Base-by-base conservation (phyloP, 2,797 vertebrate species). In the Tympanoctomys barrerae region DNA sequence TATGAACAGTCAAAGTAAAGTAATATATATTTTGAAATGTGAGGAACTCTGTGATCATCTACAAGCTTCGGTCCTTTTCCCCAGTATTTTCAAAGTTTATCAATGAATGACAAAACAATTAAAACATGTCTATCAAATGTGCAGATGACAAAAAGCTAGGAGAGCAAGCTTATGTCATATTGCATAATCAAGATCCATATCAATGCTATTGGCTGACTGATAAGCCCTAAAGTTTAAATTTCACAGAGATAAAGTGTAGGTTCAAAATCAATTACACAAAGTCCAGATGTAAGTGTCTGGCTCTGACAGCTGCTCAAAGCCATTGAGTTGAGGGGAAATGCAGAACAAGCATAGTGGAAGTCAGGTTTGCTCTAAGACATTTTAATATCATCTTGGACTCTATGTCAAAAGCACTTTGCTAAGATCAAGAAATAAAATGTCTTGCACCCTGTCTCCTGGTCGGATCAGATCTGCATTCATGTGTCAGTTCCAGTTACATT, bases 281-380 rank as follows among this genome's bases (percentile, higher is more conserved):
- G 5, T 80, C 94, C 80, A 77, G 36, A 26, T 78, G 42, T 31
- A 77, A 89, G 59, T 86, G 18, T 66, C 24, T 6, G 66, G 52
- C 26, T 87, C 73, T 90, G 83, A 94, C 77, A 97, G 52, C 77
- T 92, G 31, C 71, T 85, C 86, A 94, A 94, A 71, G 42, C 52
- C 3, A 1, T 90, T 83, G 62, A 64, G 70, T 85, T 78, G 75
- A 94, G 90, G 86, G n/a, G 31, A 80, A 82, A 94, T 90, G 92
- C 54, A 8, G 11, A 71, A 39, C 87, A 64, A 94, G 73, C 24
- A n/a, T 13, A 80, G 5, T 28, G 31, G 68, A 94, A 88, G 46
- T 86, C 87, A 77, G 71, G 61, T 91, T 83, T 59, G n/a, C 54
- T 88, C 24, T 82, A 93, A 94, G 59, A 42, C 26, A 36, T 91